Evolutionary conservation across 2,113 vertebrate species (phyloP).

Genomic region (Meleagris gallopavo): DNA sequence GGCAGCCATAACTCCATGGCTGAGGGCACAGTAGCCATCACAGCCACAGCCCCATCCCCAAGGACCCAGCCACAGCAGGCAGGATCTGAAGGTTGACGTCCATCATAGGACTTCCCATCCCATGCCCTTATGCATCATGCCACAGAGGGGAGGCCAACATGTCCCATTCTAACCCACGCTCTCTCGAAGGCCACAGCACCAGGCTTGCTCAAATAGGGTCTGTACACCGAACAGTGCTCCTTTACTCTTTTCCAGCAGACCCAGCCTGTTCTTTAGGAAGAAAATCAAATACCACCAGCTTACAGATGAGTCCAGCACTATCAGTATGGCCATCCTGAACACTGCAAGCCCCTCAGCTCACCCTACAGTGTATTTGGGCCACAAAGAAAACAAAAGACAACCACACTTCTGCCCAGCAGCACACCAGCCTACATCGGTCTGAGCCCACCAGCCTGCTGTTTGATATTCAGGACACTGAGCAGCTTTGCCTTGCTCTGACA

Average conservation of each 20-base stretch:
- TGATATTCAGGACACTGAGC: not conserved
- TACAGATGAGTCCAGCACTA: not conserved
- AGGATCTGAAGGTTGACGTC: not conserved
- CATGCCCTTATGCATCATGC: not conserved
- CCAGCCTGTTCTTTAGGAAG: not conserved
- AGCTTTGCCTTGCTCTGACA: not conserved
- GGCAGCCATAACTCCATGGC: not conserved
- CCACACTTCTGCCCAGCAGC: not conserved
- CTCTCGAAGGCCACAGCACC: not conserved
- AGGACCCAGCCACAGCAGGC: not conserved
- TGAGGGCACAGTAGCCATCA: not conserved
- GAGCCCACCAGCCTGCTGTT: not conserved
- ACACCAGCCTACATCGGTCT: not conserved
- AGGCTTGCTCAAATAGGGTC: not conserved
- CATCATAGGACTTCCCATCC: not conserved
- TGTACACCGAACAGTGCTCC: not conserved
- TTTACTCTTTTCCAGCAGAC: not conserved
- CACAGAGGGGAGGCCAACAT: not conserved
- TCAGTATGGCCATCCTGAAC: not conserved
- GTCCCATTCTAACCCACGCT: not conserved
- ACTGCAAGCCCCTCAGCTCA: not conserved
- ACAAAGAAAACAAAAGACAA: not conserved
- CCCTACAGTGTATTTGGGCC: not conserved
- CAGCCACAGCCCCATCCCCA: not conserved
- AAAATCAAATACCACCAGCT: not conserved